phyloP scores from a whole-genome alignment of 2,113 vertebrate genomes.

The Daubentonia madagascariensis region DNA sequence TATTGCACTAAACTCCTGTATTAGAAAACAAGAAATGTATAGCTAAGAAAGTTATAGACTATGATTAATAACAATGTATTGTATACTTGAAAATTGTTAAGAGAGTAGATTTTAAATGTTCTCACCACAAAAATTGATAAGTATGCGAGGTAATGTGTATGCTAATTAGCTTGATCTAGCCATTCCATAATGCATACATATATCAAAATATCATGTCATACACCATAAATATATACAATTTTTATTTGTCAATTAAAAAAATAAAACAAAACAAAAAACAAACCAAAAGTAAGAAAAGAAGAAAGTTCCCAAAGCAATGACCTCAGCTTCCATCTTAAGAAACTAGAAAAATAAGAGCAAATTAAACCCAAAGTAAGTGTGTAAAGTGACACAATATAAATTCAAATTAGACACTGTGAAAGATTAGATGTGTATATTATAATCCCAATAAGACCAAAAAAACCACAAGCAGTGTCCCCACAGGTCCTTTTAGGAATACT shows the following conservation, averaged over 20 bases:
- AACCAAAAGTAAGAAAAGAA: neutral
- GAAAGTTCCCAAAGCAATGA: neutral
- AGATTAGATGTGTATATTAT: neutral
- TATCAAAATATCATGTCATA: neutral
- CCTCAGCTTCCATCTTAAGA: neutral
- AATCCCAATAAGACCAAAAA: neutral
- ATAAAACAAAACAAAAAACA: neutral
- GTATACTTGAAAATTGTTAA: neutral
- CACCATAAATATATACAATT: neutral
- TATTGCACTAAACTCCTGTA: neutral
- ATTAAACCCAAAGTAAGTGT: neutral
- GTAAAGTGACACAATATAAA: neutral
- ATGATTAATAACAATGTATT: neutral
- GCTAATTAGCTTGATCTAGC: neutral
- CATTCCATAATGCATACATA: neutral
- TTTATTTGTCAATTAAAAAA: neutral
- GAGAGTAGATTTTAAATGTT: neutral
- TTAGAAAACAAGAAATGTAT: neutral
- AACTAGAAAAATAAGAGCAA: neutral
- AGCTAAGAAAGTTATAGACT: neutral
- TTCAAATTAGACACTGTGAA: neutral
- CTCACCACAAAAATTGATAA: neutral
- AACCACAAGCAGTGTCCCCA: no score
- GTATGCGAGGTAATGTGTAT: neutral
- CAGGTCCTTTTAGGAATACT: neutral